Percentiles rank a stretch among this genome's conserved stretches.
phyloP scores from a whole-genome alignment of 1,140 invertebrate genomes.

The Drosophila setifemur region DNA sequence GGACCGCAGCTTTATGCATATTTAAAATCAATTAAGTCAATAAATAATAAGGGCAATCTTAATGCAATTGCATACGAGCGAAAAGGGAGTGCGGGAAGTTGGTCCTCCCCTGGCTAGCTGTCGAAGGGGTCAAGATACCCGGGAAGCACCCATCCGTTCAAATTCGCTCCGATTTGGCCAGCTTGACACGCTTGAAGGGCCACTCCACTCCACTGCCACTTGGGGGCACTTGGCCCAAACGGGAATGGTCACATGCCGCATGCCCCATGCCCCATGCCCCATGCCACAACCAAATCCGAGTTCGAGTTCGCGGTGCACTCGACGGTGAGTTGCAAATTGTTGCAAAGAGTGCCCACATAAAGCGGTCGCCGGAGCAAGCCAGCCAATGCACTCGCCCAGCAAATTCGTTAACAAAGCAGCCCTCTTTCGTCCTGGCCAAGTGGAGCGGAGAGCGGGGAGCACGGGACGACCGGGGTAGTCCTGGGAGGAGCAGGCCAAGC shows the following conservation, averaged over 20 bases:
- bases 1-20: constrained; percentile 79
- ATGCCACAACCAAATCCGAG: too few relatives aligned
- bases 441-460: constrained; percentile 16
- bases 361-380: constrained; percentile 36
- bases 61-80: constrained; percentile 68
- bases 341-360: constrained; percentile 16
- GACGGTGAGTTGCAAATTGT: too few relatives aligned
- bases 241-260: too few relatives aligned
- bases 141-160: too few relatives aligned
- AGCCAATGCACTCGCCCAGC: constrained; percentile 43
- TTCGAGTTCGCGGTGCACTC: too few relatives aligned
- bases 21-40: constrained; percentile 82
- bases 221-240: neutral
- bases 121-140: neutral
- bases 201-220: too few relatives aligned
- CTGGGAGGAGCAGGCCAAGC: constrained; percentile 8
- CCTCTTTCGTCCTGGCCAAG: constrained; percentile 1
- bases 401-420: constrained; percentile 34
- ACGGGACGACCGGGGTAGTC: too few relatives aligned
- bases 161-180: too few relatives aligned
- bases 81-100: constrained; percentile 41
- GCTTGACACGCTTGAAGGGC: neutral
- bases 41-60: constrained; percentile 75
- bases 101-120: too few relatives aligned
- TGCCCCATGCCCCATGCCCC: too few relatives aligned